Evolutionary conservation across 2,888 invertebrate species (phyloP), one percentile per base, ranked within the genome.

Genomic region (Aphidius colemani): DNA sequence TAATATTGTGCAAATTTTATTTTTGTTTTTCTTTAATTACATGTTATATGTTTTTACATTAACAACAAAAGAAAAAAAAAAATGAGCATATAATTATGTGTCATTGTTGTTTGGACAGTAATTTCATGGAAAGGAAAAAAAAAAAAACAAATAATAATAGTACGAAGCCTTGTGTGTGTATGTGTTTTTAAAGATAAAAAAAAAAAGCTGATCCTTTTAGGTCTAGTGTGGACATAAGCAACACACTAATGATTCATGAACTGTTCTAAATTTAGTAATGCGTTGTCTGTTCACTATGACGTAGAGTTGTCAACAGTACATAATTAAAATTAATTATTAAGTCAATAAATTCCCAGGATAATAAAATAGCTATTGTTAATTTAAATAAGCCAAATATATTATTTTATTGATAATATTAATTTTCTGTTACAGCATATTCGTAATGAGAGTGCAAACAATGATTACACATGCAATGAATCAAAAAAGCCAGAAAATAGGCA

Each of bases 401-500:
- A n/a, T 3, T 30, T 30, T 30, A 30, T 30, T 30, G 13, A 18
- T 18, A 18, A 18, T 18, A 18, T 18, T 53, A 11, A 63, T 72
- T 69, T 86, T 86, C 48, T 18, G 13, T 18, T 18, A 2, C 13
- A 95, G 94, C 88, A 88, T 83, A 90, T 95, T 72, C 88, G 90
- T 50, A 86, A 88, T 69, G 88, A 89, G 79, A 89, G 90, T 79
- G 86, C 87, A 65, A 85, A 85, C 67, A 89, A 87, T 76, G 84
- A 85, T 58, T 89, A 87, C 76, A 87, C 88, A 65, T 87, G 85
- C 73, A 82, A 85, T 64, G 93, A 93, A 81, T 92, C 94, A 7
- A 88, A 88, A 76, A 91, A 90, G 76, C 87, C 89, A 7, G 87
- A 90, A 76, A 95, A 95, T 81, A 90, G 91, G 80, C 86, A 86